These are phyloP conservation scores for Myotis planiceps DNA, from an alignment of 2,797 vertebrate species.

Conservation along the genomic window DNA sequence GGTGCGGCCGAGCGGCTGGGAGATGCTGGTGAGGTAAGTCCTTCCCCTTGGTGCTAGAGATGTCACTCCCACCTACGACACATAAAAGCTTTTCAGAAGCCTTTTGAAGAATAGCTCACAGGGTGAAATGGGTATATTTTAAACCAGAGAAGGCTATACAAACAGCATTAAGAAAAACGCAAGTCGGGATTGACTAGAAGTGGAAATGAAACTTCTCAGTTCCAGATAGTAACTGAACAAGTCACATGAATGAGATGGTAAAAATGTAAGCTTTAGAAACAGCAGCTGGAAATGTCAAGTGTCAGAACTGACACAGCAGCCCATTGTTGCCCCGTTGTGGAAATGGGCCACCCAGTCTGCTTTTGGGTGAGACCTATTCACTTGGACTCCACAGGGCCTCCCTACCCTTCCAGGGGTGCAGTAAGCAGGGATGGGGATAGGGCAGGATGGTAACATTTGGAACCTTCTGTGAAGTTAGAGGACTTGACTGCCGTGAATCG, in stretches of 20 bases:
- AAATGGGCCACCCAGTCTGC: background rate
- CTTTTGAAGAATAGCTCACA: slow-evolving; percentile 10
- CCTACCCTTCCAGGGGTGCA: background rate
- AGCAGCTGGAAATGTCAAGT: background rate
- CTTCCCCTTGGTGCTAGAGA: background rate
- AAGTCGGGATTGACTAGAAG: slow-evolving; percentile 30
- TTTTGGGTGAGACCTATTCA: background rate
- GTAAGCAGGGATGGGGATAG: background rate
- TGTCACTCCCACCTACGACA: background rate
- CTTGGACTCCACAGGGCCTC: background rate
- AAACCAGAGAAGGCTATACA: background rate
- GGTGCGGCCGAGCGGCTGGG: background rate
- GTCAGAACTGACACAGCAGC: background rate
- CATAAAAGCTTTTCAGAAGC: background rate
- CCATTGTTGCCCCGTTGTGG: background rate
- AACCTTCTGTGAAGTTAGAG: background rate
- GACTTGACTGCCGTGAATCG: background rate
- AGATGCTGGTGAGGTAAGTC: background rate
- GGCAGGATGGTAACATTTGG: background rate
- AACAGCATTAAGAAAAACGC: slow-evolving; percentile 10
- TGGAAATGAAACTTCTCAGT: slow-evolving; percentile 51
- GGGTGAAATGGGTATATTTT: background rate
- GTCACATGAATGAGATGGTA: background rate
- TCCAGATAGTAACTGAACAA: background rate
- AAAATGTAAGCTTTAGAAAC: slow-evolving; percentile 29